Conservation (phyloP, 1,140 invertebrate species). For the Xylocopa sonorina region DNA sequence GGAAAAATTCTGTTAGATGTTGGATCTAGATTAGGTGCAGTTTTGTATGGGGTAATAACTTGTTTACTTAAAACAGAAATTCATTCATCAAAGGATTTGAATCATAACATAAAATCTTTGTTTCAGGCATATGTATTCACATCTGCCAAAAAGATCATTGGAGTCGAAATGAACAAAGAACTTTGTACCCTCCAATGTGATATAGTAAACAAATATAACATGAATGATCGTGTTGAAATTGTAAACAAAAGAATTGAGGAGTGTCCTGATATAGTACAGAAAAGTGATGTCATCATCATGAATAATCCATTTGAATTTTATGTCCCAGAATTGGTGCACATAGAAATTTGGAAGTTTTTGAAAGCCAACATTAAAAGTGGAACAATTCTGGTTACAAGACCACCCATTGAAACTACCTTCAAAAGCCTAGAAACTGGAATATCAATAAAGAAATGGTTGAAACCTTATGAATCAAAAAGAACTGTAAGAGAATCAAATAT, state of each 20-base stretch:
- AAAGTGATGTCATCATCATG: slow-evolving; percentile 84
- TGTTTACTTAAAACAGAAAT: slow-evolving; percentile 1
- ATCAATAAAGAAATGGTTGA: slow-evolving; percentile 82
- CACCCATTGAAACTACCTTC: slow-evolving; percentile 83
- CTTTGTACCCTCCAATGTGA: slow-evolving; percentile 85
- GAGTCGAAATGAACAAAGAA: slow-evolving; percentile 88
- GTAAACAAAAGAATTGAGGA: slow-evolving; percentile 84
- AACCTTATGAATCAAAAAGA: slow-evolving; percentile 68
- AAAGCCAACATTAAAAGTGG: slow-evolving; percentile 83
- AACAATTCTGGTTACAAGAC: slow-evolving; percentile 83
- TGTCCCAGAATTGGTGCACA: slow-evolving; percentile 82
- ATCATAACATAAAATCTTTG: background rate
- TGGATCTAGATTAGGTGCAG: slow-evolving; percentile 87
- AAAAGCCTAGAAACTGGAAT: slow-evolving; percentile 81
- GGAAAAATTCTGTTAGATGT: slow-evolving; percentile 86
- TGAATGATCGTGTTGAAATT: slow-evolving; percentile 83
- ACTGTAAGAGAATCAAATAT: background rate
- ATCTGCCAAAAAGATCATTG: slow-evolving; percentile 84
- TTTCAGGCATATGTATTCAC: slow-evolving; percentile 86
- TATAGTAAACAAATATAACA: slow-evolving; percentile 83
- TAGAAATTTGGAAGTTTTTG: slow-evolving; percentile 84
- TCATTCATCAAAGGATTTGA: background rate
- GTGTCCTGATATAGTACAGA: slow-evolving; percentile 81
- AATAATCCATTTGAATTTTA: slow-evolving; percentile 88
- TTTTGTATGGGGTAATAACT: slow-evolving; percentile 86